Conservation (phyloP, 2,888 invertebrate species). For the Hyppa rectilinea region DNA sequence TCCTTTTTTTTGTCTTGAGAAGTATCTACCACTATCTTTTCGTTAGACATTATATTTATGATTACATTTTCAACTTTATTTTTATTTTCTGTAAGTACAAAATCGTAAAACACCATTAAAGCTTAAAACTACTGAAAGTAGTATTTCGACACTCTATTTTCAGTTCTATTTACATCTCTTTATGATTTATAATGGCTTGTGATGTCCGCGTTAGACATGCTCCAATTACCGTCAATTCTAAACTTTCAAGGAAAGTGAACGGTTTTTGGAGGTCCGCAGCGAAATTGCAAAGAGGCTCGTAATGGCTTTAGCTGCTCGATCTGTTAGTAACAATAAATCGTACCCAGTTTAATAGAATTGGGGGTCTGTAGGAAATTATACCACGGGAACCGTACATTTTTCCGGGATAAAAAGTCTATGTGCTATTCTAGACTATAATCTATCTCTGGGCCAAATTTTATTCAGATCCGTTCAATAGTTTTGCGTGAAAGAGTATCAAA, state of each 20-base stretch:
- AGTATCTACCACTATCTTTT: not conserved
- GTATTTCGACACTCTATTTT: conserved; percentile 11
- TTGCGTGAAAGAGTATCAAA: too few relatives aligned
- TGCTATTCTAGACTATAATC: too few relatives aligned
- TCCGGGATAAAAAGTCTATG: too few relatives aligned
- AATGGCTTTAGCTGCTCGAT: not conserved
- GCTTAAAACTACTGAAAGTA: not conserved
- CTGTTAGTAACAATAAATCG: too few relatives aligned
- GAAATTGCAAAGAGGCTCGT: not conserved
- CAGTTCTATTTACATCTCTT: not conserved
- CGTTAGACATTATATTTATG: not conserved
- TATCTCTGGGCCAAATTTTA: too few relatives aligned
- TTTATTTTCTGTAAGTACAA: not conserved
- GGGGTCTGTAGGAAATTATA: too few relatives aligned
- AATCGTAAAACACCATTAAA: conserved; percentile 5
- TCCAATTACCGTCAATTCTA: conserved; percentile 44
- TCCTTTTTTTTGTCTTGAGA: conserved; percentile 8
- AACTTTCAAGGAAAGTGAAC: conserved; percentile 63
- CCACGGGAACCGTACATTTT: too few relatives aligned
- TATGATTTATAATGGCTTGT: conserved; percentile 26
- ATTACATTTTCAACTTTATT: conserved; percentile 33
- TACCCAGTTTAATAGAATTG: too few relatives aligned
- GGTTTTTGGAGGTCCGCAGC: conserved; percentile 23
- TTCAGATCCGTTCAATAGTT: too few relatives aligned
- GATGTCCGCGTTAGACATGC: conserved; percentile 42